Evolutionary conservation across 2,888 invertebrate genomes (phyloP), one percentile per base, ranked within the genome.

Genomic region (Dicyrtoma fusca): DNA sequence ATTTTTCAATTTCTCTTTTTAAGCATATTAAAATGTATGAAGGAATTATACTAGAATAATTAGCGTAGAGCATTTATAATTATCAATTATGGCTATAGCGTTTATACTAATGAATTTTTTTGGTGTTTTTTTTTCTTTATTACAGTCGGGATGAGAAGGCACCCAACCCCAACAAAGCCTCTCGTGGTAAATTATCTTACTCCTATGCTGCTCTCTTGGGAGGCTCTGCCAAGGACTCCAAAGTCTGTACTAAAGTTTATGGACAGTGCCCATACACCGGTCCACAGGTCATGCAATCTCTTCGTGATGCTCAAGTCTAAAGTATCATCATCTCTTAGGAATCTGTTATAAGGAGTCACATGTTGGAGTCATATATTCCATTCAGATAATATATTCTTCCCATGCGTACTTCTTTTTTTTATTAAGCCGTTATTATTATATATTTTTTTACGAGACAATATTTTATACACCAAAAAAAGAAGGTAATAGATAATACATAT

Each of bases 91-190:
- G 8, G 34, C 3, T 8, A 34, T 34, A 34, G 34, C 4, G 34
- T 34, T 8, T 34, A 5, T 34, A 34, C 34, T 34, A 42, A 53
- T 53, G 23, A 53, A 11, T 47, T 14, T 49, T 47, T 14, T 49
- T 47, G 11, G 17, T 51, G 21, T 42, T 73, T 71, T 51, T 47
- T 34, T 26, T 59, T 19, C 17, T 59, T 42, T 19, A 26, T 59
- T 73, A 17, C 59, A 79, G 79, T 44, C 78, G 77, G n/a, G 79
- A 78, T 55, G 77, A 74, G 19, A 79, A 77, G 61, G 76, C 75
- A 6, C 79, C 77, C 51, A 69, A 76, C 71, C 73, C 77, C 11
- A 62, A 62, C 23, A 77, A 77, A 62, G 71, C 76, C 2, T 75
- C 78, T 21, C 75, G 75, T 53, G 79, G 75, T 13, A 79, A 79